These are phyloP conservation scores for Numenius arquata DNA, from an alignment of 2,113 vertebrate species.

Conservation along the genomic window DNA sequence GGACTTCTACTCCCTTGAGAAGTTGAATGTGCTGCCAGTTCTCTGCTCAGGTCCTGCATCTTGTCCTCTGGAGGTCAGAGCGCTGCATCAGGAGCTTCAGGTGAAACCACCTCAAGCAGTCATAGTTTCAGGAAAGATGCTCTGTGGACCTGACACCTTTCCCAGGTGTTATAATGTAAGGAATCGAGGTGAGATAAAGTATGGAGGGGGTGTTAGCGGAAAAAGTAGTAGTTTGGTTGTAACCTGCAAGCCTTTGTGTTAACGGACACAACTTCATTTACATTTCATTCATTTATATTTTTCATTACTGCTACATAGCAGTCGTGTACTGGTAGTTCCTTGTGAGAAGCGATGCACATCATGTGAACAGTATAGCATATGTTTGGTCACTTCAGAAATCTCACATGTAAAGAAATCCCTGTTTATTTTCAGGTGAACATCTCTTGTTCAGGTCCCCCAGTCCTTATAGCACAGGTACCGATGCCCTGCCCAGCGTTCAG, in stretches of 20 bases:
- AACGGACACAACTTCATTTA: fast-evolving
- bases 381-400: background rate
- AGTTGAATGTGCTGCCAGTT: background rate
- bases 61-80: background rate
- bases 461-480: background rate
- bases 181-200: background rate
- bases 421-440: background rate
- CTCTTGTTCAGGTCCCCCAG: background rate
- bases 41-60: background rate
- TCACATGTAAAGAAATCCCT: background rate
- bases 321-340: background rate
- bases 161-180: background rate
- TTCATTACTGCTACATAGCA: fast-evolving
- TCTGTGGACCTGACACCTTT: background rate
- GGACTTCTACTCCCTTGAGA: background rate
- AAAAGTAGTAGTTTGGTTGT: background rate
- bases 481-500: background rate
- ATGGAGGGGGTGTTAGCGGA: background rate
- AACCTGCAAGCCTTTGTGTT: background rate
- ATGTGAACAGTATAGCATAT: fast-evolving
- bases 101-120: background rate
- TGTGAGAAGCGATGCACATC: background rate
- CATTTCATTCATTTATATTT: background rate
- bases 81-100: background rate
- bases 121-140: background rate